Percentiles rank a stretch among this genome's conserved stretches.
Evolutionary conservation across 2,113 vertebrate genomes (phyloP).

Genomic region (Odocoileus virginianus): DNA sequence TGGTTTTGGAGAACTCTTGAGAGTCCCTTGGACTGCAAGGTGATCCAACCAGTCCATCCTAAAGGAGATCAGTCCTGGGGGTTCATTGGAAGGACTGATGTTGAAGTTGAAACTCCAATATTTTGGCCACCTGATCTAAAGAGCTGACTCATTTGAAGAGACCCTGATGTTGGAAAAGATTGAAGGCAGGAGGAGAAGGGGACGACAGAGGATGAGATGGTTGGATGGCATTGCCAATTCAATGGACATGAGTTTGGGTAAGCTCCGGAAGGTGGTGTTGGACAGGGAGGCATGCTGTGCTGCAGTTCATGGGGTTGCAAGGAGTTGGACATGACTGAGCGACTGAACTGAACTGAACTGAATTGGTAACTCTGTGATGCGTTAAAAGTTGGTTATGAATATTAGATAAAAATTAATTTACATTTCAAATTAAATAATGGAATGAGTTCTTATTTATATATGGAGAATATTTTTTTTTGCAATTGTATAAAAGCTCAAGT

Average conservation of each 20-base stretch:
- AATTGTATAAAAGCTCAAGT: background rate
- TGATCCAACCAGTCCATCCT: background rate
- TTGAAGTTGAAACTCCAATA: background rate
- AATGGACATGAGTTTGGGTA: background rate
- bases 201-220: background rate
- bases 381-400: background rate
- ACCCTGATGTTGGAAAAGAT: background rate
- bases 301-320: no score
- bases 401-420: background rate
- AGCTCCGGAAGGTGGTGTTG: fast-evolving
- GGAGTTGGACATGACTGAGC: no score
- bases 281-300: background rate
- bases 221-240: fast-evolving
- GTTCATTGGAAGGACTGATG: background rate
- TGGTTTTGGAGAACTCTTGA: background rate
- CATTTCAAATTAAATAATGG: background rate
- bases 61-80: background rate
- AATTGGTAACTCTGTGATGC: background rate
- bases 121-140: background rate
- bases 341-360: background rate
- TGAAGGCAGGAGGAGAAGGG: background rate
- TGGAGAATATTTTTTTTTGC: background rate
- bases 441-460: background rate
- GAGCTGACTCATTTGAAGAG: background rate
- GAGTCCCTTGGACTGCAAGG: background rate